Base-by-base conservation (phyloP, 2,113 vertebrate species). In the Gymnobelideus leadbeateri region DNA sequence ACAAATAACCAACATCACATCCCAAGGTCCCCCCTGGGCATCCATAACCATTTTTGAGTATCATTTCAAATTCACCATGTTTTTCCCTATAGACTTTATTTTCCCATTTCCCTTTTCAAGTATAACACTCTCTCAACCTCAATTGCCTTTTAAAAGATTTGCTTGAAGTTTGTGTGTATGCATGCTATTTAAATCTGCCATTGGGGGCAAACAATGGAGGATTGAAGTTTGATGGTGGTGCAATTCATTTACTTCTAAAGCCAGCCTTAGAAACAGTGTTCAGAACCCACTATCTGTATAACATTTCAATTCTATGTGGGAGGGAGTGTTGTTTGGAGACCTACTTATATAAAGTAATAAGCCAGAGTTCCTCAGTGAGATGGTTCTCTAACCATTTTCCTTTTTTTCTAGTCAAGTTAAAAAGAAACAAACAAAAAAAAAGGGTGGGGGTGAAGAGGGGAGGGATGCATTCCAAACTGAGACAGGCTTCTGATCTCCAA, bases 1-100 rank as follows among this genome's bases (percentile, higher is more conserved):
- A 84, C 68, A 84, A 84, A 84, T 84, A 84, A 43, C 68, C n/a
- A 84, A 43, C 68, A 84, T 84, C n/a, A 84, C n/a, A 84, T 84
- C 68, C 43, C 68, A 43, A 43, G n/a, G 68, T 84, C n/a, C 68
- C 68, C 68, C n/a, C n/a, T 77, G n/a, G 68, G 68, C 19, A 84
- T 84, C 68, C n/a, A 84, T 84, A 84, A 84, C 68, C n/a, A 84
- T 84, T 84, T 84, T 84, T 84, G 68, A 84, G n/a, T 84, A 84
- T 84, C 68, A 84, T 84, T 84, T 84, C 68, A 84, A 84, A 23
- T 84, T 84, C n/a, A 84, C 68, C 68, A 84, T 43, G 68, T 84
- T 84, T n/a, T 84, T 84, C 68, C 68, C 68, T 43, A 84, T 43
- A 84, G 68, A 84, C 68, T 84, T 84, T 84, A 84, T 84, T 84